A percentile compares a stretch with the other conserved stretches of the same genome.
These are phyloP conservation scores for Diglossa brunneiventris DNA, from an alignment of 2,113 vertebrate genomes.

Conservation along the genomic window DNA sequence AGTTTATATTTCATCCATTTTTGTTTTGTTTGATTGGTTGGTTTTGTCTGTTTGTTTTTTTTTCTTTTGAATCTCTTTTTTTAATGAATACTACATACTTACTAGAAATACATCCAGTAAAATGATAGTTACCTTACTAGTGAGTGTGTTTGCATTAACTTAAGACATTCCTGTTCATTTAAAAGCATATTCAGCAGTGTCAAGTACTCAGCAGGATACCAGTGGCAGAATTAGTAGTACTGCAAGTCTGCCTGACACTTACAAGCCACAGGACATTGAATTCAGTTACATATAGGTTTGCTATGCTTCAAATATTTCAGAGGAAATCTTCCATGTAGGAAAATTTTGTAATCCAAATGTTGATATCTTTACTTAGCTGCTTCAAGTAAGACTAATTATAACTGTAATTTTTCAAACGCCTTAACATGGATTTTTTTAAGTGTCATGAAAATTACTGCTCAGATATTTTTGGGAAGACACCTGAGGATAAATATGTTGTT, in stretches of 20 bases:
- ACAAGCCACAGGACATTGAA: not conserved
- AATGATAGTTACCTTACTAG: not conserved
- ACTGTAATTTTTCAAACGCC: not conserved
- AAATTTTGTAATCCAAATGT: not conserved
- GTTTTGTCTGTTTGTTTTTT: not conserved
- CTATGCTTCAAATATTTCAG: not conserved
- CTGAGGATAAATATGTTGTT: not conserved
- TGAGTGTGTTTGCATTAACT: not conserved
- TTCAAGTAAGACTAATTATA: slow-evolving; percentile 4
- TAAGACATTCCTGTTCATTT: not conserved
- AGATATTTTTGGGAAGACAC: not conserved
- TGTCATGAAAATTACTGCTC: not conserved
- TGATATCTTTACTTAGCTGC: not conserved
- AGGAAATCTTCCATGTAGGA: not conserved
- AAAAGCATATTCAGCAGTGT: not conserved
- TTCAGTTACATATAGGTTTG: not conserved
- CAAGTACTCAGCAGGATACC: not conserved
- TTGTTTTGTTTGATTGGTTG: not conserved
- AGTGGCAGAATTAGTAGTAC: not conserved
- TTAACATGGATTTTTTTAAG: not conserved
- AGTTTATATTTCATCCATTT: not conserved
- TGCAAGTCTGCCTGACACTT: not conserved
- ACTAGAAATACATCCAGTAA: not conserved
- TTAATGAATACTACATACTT: not conserved
- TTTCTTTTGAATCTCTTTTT: not conserved